Conservation (phyloP, 1,140 invertebrate genomes). For the Cotesia typhae region DNA sequence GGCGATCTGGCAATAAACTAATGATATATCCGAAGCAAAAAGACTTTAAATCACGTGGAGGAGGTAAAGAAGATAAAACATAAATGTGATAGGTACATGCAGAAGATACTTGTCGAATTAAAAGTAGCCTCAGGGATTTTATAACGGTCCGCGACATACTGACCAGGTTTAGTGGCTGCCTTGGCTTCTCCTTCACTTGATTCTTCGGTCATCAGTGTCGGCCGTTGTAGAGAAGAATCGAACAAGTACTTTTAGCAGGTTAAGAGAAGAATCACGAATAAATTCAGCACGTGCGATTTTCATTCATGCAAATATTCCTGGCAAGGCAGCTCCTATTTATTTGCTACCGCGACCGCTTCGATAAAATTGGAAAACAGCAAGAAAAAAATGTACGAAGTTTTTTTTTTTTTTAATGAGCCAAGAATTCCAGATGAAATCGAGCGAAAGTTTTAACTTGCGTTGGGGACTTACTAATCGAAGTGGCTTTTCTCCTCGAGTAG, state of each 20-base stretch:
- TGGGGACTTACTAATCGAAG: slow-evolving; percentile 15
- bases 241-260: slow-evolving; percentile 7
- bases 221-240: slow-evolving; percentile 34
- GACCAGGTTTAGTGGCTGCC: slow-evolving; percentile 45
- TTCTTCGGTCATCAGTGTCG: slow-evolving; percentile 30
- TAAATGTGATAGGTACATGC: slow-evolving; percentile 24
- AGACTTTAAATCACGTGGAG: not conserved
- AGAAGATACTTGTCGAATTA: slow-evolving; percentile 52
- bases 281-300: slow-evolving; percentile 26
- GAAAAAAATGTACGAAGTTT: not conserved
- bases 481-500: slow-evolving; percentile 24
- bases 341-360: not conserved
- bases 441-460: slow-evolving; percentile 19
- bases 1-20: too few species aligned
- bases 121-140: slow-evolving; percentile 55
- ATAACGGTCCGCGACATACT: slow-evolving; percentile 61
- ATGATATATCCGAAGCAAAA: slow-evolving; percentile 3
- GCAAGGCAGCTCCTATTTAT: slow-evolving; percentile 11
- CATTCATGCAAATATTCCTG: slow-evolving; percentile 38
- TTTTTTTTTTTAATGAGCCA: slow-evolving; percentile 12
- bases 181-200: slow-evolving; percentile 33
- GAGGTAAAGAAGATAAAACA: slow-evolving; percentile 12
- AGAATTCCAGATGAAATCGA: slow-evolving; percentile 16
- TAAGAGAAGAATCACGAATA: slow-evolving; percentile 14
- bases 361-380: not conserved